These are phyloP conservation scores for Apolygus lucorum DNA, from an alignment of 1,140 invertebrate species.

Conservation along the genomic window DNA sequence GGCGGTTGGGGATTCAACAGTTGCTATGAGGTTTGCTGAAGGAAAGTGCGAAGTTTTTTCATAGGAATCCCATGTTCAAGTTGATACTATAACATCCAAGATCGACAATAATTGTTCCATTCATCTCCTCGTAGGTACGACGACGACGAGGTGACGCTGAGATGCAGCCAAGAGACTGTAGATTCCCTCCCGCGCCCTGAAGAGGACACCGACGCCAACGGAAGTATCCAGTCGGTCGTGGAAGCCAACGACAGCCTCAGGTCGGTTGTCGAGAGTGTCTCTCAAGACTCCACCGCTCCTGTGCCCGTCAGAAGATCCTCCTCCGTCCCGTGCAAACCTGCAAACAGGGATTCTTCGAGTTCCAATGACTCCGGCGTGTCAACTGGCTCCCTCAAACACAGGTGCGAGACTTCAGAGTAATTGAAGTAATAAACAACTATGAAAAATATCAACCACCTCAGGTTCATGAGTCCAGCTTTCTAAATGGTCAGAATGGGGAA, in stretches of 20 bases:
- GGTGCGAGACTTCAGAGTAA: not conserved
- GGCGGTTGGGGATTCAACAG: too few relatives aligned
- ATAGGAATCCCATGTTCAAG: too few relatives aligned
- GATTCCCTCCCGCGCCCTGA: not conserved
- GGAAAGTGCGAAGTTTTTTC: too few relatives aligned
- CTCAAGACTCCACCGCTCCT: not conserved
- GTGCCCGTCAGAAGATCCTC: slow-evolving; percentile 68
- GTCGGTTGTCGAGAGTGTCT: not conserved
- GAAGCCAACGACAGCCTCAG: slow-evolving; percentile 4
- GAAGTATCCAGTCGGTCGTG: not conserved
- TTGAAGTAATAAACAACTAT: not conserved
- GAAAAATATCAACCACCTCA: too few relatives aligned
- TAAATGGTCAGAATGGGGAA: too few relatives aligned
- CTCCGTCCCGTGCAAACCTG: slow-evolving; percentile 66
- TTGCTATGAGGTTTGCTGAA: too few relatives aligned
- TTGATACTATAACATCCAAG: too few relatives aligned
- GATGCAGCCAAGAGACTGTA: slow-evolving; percentile 18
- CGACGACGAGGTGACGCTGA: slow-evolving; percentile 8
- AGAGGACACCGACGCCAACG: not conserved
- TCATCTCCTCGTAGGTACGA: slow-evolving; percentile 11
- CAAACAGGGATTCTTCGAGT: slow-evolving; percentile 70
- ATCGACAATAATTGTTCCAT: not conserved
- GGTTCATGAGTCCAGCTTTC: too few relatives aligned
- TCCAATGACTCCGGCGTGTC: slow-evolving; percentile 78
- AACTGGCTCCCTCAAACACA: slow-evolving; percentile 55